Evolutionary conservation across 2,113 vertebrate genomes (phyloP).

Genomic region (Nycticryphes semicollaris): DNA sequence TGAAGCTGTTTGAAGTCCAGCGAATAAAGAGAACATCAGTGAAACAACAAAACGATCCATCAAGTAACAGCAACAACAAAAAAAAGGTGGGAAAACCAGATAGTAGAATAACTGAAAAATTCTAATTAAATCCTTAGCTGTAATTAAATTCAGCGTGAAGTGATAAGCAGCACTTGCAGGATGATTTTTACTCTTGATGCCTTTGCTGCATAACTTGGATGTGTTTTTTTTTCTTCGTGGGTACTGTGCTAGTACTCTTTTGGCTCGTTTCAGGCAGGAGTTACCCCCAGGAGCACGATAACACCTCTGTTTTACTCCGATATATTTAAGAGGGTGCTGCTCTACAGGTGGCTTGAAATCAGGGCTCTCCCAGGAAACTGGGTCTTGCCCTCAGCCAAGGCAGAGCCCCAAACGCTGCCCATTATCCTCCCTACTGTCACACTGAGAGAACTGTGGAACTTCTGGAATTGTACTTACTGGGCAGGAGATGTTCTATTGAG

Average conservation of each 20-base stretch:
- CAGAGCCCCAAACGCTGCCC: background rate
- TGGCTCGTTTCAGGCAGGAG: background rate
- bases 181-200: background rate
- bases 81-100: background rate
- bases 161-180: background rate
- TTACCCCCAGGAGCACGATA: background rate
- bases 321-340: background rate
- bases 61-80: background rate
- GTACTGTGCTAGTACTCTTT: background rate
- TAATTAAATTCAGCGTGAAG: constrained; percentile 36
- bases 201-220: background rate
- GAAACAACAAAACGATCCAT: constrained; percentile 26
- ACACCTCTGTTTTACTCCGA: background rate
- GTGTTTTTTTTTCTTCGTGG: fast-evolving
- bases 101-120: constrained; percentile 11
- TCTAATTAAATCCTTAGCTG: constrained; percentile 20
- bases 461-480: background rate
- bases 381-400: background rate
- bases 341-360: background rate
- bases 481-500: background rate
- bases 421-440: background rate
- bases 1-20: constrained; percentile 26
- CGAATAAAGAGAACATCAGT: constrained; percentile 43
- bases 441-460: background rate
- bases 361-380: background rate